phyloP scores from a whole-genome alignment of 2,888 invertebrate species.

The Apamea monoglypha region DNA sequence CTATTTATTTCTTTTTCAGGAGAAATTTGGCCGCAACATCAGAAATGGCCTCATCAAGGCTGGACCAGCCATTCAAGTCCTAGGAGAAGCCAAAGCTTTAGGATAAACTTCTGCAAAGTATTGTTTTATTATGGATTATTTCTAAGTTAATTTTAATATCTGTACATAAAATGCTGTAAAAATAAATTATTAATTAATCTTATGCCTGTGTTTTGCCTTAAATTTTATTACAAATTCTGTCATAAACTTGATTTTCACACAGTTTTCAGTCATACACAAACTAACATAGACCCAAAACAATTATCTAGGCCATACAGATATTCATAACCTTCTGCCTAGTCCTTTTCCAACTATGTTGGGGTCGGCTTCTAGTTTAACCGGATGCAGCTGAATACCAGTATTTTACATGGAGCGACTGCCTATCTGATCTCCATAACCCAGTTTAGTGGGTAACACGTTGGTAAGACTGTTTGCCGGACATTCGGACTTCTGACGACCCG shows the following conservation, averaged over 20 bases:
- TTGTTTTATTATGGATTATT: background rate
- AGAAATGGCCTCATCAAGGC: conserved; percentile 81
- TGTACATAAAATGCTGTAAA: conserved; percentile 33
- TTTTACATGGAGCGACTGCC: too few species aligned
- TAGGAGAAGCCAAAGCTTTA: conserved; percentile 75
- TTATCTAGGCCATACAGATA: too few species aligned
- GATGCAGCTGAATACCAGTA: too few species aligned
- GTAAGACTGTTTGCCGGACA: too few species aligned
- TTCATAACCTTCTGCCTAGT: too few species aligned
- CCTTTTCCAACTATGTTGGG: too few species aligned
- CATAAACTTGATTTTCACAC: background rate
- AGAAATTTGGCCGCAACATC: conserved; percentile 77
- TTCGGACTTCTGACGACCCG: too few species aligned
- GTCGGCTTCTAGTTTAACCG: too few species aligned
- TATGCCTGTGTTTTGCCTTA: background rate
- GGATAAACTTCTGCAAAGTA: conserved; percentile 45
- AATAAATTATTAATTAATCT: conserved; percentile 9
- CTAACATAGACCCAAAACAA: too few species aligned
- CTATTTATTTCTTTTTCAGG: conserved; percentile 69
- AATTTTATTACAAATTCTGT: background rate
- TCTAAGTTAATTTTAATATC: conserved; percentile 5
- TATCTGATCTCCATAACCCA: too few species aligned
- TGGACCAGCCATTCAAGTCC: conserved; percentile 77
- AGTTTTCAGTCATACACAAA: too few species aligned
- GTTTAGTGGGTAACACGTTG: too few species aligned